Base-by-base conservation (phyloP, 2,113 vertebrate genomes). In the Mesitornis unicolor region DNA sequence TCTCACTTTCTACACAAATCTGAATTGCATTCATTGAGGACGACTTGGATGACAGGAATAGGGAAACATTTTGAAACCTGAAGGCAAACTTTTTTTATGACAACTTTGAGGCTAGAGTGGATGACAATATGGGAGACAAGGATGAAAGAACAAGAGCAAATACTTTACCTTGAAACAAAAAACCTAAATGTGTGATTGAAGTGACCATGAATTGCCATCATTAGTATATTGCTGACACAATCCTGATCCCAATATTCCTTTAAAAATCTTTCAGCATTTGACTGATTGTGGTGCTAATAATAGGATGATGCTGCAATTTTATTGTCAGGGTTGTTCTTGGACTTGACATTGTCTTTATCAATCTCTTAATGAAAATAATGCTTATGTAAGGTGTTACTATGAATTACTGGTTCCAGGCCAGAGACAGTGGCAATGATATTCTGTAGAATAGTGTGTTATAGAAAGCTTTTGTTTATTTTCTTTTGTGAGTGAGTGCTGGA, bases 281-380 rank as follows among this genome's bases (percentile, higher is more conserved):
- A 96, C 94, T 95, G 93, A 96, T 96, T 95, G 96, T 85, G 73
- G n/a, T 93, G 81, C 88, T 97, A 96, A 95, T 96, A 96, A 97
- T 96, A 97, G 94, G 67, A 77, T 90, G 91, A 93, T 91, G 91
- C 65, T 88, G 95, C 92, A 91, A 36, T 97, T 97, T 95, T 95
- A 92, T 96, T 97, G 94, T 94, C 91, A 91, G 88, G 75, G 68
- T 70, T 95, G 79, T 95, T 97, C 97, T 96, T 90, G 79, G 84
- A 45, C 84, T 94, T 94, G 91, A 94, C 76, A 93, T 93, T 96
- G 89, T 91, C 93, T 96, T 93, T 96, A 84, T 93, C 95, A 96
- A 91, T 96, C 93, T 91, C 84, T 87, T 96, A 96, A 97, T 95
- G 97, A 96, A 95, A 95, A 92, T 91, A 95, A 83, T 77, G 91